Conservation (phyloP, 2,113 vertebrate genomes). For the Tamias sibiricus region DNA sequence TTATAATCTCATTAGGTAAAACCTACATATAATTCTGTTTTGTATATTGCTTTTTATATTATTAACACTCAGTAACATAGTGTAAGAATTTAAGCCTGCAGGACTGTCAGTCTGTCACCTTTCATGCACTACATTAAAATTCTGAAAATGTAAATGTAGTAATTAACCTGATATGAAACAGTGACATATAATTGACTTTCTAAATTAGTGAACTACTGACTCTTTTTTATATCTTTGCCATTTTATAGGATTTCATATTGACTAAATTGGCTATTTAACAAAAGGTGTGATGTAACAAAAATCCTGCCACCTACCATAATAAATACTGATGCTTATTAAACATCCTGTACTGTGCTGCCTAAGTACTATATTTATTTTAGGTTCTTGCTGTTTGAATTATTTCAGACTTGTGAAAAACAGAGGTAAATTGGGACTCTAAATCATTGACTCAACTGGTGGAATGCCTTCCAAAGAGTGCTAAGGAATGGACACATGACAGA, state of each 20-base stretch:
- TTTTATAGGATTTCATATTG: constrained; percentile 74
- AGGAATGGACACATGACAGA: constrained; percentile 54
- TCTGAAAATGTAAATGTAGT: constrained; percentile 80
- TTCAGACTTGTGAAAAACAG: constrained; percentile 59
- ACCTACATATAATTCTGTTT: constrained; percentile 51
- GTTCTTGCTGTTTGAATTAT: constrained; percentile 62
- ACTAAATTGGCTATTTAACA: constrained; percentile 78
- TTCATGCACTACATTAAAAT: constrained; percentile 60
- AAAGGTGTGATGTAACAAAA: constrained; percentile 77
- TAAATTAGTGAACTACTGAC: constrained; percentile 71
- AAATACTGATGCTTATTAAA: constrained; percentile 67
- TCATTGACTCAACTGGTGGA: not conserved
- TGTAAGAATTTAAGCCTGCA: constrained; percentile 55
- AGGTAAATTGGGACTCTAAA: not conserved
- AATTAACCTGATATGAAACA: constrained; percentile 76
- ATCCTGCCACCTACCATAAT: constrained; percentile 62
- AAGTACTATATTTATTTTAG: constrained; percentile 31
- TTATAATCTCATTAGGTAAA: constrained; percentile 41
- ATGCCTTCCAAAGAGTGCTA: constrained; percentile 13
- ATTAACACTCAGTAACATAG: constrained; percentile 69
- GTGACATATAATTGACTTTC: constrained; percentile 75
- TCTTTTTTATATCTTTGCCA: constrained; percentile 72
- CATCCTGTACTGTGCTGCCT: not conserved
- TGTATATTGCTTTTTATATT: constrained; percentile 69
- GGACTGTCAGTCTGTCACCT: constrained; percentile 56